Conservation (phyloP, 2,113 vertebrate species). For the Enhydra lutris region DNA sequence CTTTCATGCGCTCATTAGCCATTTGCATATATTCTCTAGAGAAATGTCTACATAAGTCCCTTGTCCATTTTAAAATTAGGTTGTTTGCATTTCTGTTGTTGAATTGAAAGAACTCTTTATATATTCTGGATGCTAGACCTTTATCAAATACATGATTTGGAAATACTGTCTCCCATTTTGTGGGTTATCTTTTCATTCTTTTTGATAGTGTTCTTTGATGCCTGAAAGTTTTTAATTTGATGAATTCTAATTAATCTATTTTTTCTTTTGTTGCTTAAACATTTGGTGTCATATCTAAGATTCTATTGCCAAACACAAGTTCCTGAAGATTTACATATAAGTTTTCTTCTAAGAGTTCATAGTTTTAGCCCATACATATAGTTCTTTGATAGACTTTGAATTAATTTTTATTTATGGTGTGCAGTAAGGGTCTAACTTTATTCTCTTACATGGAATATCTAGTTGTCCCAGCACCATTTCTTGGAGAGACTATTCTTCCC, state of each 20-base stretch:
- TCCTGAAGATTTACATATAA: not conserved
- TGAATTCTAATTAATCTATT: not conserved
- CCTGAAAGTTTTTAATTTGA: not conserved
- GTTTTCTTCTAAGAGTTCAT: not conserved
- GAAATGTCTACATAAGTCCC: not conserved
- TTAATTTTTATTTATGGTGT: not conserved
- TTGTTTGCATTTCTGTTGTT: not conserved
- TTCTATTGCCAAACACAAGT: not conserved
- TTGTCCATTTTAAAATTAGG: not conserved
- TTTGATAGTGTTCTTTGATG: not conserved
- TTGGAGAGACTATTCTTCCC: not conserved
- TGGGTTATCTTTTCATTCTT: too few species aligned
- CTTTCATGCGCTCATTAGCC: not conserved
- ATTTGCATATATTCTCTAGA: not conserved
- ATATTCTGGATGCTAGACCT: not conserved
- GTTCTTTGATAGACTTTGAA: not conserved
- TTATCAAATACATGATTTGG: too few species aligned
- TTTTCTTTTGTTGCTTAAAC: not conserved
- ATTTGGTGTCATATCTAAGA: not conserved
- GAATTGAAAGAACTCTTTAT: not conserved
- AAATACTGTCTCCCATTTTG: too few species aligned
- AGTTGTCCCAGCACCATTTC: not conserved
- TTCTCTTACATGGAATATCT: not conserved
- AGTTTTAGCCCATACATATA: not conserved
- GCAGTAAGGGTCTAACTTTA: not conserved